Conservation (phyloP, 2,888 invertebrate species). For the Eristalis arbustorum region DNA sequence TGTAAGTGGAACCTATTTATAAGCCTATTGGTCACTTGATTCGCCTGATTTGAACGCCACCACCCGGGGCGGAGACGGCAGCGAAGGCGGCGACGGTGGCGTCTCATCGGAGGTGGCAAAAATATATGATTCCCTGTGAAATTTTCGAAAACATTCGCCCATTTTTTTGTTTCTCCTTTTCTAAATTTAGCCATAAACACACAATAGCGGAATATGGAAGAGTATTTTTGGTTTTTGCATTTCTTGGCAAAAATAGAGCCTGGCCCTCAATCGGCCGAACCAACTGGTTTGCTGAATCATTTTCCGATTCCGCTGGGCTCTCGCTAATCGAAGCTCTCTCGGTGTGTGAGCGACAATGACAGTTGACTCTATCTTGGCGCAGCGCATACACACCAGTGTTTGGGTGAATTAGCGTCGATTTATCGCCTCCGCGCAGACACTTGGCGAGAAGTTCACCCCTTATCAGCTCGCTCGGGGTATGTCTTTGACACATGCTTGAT, state of each 20-base stretch:
- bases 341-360: background rate
- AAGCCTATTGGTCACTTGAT: slow-evolving; percentile 48
- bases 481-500: background rate
- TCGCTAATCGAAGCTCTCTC: background rate
- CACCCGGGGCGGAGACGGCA: background rate
- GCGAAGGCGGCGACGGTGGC: background rate
- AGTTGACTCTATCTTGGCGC: background rate
- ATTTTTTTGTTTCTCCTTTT: slow-evolving; percentile 1
- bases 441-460: slow-evolving; percentile 4
- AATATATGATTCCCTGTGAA: slow-evolving; percentile 24
- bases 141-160: slow-evolving; percentile 31
- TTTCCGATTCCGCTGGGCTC: background rate
- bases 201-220: slow-evolving; percentile 15
- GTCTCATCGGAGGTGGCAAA: slow-evolving; percentile 8
- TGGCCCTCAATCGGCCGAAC: background rate
- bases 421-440: slow-evolving; percentile 18
- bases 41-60: slow-evolving; percentile 14
- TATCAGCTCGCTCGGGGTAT: background rate
- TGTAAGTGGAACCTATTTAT: slow-evolving; percentile 33
- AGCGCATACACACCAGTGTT: background rate
- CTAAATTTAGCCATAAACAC: slow-evolving; percentile 48
- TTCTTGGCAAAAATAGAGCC: background rate
- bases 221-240: background rate
- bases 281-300: background rate
- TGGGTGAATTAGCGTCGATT: slow-evolving; percentile 40